Conservation (phyloP, 1,140 invertebrate species). For the Cydia pomonella region DNA sequence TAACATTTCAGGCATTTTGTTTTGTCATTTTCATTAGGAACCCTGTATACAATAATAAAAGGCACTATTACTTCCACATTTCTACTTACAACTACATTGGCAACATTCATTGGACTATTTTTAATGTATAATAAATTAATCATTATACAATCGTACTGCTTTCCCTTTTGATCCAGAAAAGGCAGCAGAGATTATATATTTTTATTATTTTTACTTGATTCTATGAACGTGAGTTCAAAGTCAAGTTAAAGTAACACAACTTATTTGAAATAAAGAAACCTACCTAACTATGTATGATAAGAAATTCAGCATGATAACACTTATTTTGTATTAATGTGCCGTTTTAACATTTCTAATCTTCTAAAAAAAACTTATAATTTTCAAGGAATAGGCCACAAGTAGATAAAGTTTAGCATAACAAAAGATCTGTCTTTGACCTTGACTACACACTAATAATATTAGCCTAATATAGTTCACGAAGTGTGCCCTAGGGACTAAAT, state of each 20-base stretch:
- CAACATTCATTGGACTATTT: conserved; percentile 30
- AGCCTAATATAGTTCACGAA: no score
- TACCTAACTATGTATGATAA: not conserved
- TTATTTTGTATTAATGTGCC: not conserved
- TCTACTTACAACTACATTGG: conserved; percentile 15
- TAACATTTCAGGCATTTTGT: conserved; percentile 14
- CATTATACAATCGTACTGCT: conserved; percentile 45
- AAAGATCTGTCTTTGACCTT: no score
- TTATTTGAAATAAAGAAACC: not conserved
- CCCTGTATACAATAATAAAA: conserved; percentile 34
- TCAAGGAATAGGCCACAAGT: no score
- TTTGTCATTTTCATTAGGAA: conserved; percentile 23
- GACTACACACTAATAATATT: no score
- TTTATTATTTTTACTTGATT: conserved; percentile 37
- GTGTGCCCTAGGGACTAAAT: no score
- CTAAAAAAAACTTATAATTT: no score
- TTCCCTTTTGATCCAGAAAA: conserved; percentile 52
- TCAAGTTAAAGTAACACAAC: not conserved
- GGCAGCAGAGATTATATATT: conserved; percentile 50
- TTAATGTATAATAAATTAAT: conserved; percentile 20
- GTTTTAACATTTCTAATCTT: not conserved
- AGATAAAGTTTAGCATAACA: no score
- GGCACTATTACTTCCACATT: conserved; percentile 12
- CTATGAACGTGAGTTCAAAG: conserved; percentile 42
- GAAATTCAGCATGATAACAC: not conserved